phyloP scores from a whole-genome alignment of 2,888 invertebrate genomes.

The Catocala fraxini region DNA sequence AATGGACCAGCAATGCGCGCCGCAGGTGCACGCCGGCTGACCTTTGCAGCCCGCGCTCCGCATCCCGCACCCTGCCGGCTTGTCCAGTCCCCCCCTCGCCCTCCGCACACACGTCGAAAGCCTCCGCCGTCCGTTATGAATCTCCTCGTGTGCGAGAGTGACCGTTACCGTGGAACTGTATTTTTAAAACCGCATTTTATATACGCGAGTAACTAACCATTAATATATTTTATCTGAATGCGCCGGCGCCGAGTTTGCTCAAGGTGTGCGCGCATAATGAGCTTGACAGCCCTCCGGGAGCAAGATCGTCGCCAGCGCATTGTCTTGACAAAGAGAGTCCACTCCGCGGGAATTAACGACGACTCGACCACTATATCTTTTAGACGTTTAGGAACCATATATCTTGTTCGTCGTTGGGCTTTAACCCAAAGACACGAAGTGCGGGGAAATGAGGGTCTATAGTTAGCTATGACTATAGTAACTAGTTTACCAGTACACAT shows the following conservation, averaged over 20 bases:
- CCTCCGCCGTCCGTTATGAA: slow-evolving; percentile 54
- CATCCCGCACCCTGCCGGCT: slow-evolving; percentile 16
- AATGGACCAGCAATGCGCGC: slow-evolving; percentile 53
- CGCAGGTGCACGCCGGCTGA: slow-evolving; percentile 59
- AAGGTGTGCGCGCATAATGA: background rate
- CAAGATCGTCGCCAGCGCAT: background rate
- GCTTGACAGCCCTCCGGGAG: too few species aligned
- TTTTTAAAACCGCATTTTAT: slow-evolving; percentile 40
- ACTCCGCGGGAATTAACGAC: too few species aligned
- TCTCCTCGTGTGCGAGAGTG: slow-evolving; percentile 51
- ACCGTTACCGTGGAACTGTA: slow-evolving; percentile 55
- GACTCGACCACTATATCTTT: too few species aligned
- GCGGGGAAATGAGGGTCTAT: too few species aligned
- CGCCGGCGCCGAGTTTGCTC: background rate
- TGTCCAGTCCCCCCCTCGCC: slow-evolving; percentile 16
- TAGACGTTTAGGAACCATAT: too few species aligned
- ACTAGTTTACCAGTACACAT: too few species aligned
- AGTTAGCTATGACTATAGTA: too few species aligned
- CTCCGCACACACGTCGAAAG: slow-evolving; percentile 27
- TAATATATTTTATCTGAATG: slow-evolving; percentile 15
- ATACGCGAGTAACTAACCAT: slow-evolving; percentile 29
- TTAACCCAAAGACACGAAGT: too few species aligned
- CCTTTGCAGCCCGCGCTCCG: slow-evolving; percentile 50
- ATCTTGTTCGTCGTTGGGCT: too few species aligned
- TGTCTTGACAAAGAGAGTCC: background rate